A percentile compares a stretch with the other conserved stretches of the same genome.
Conservation (phyloP, 2,113 vertebrate genomes). For the Trichomycterus rosablanca region DNA sequence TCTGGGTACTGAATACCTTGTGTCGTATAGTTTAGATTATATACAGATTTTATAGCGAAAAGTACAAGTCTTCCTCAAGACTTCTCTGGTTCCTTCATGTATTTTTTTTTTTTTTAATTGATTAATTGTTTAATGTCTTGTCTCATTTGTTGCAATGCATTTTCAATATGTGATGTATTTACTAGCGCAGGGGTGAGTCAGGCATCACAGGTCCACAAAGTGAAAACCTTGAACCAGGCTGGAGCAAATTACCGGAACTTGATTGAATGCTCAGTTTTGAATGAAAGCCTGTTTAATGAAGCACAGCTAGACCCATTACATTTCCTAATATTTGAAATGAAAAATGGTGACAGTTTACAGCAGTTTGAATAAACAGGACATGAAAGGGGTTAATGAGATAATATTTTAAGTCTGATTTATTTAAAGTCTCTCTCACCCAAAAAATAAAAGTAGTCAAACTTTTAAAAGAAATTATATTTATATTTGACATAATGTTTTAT, state of each 20-base stretch:
- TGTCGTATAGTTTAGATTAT: too few species aligned
- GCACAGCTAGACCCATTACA: constrained; percentile 57
- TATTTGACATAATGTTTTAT: too few species aligned
- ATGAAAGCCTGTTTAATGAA: constrained; percentile 59
- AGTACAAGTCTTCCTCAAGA: too few species aligned
- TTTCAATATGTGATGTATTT: constrained; percentile 15
- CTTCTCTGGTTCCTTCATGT: too few species aligned
- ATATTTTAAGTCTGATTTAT: neutral
- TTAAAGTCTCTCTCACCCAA: too few species aligned
- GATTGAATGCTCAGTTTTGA: constrained; percentile 53
- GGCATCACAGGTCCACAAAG: neutral
- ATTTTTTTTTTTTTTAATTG: neutral
- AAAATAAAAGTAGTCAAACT: too few species aligned
- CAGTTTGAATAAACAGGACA: constrained; percentile 14
- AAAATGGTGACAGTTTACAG: constrained; percentile 1
- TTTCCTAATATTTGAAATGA: constrained; percentile 37
- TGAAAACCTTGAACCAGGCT: neutral
- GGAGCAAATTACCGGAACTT: constrained; percentile 29
- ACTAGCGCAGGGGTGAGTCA: constrained; percentile 7
- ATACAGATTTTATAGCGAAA: too few species aligned
- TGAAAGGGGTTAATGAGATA: neutral
- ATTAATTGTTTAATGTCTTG: constrained; percentile 4
- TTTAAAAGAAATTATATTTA: too few species aligned
- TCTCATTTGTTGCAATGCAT: constrained; percentile 27
- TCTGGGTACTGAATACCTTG: too few species aligned